These are phyloP conservation scores for Oxycera nigricornis DNA, from an alignment of 2,888 invertebrate species.

Conservation along the genomic window DNA sequence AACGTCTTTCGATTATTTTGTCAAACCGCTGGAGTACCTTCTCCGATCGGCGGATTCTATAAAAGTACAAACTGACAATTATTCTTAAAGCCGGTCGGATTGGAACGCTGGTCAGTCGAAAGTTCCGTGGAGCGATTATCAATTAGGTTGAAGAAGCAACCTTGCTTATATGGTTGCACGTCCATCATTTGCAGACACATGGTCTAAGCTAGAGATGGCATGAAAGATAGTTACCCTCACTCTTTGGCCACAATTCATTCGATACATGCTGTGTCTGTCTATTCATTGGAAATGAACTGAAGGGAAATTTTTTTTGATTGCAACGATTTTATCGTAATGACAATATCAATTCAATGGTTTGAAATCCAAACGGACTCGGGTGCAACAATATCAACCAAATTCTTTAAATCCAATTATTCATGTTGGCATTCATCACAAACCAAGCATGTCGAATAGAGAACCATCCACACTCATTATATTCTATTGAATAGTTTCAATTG, in stretches of 20 bases:
- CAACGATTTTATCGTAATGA: neutral
- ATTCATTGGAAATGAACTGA: no score
- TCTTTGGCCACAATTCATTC: no score
- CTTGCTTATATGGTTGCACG: neutral
- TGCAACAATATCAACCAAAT: no score
- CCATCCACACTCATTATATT: no score
- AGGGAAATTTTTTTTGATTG: neutral
- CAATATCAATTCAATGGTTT: neutral
- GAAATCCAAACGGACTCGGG: neutral
- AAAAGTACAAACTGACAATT: neutral
- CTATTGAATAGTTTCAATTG: no score
- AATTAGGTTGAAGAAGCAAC: neutral
- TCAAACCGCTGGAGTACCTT: no score
- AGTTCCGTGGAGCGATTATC: neutral
- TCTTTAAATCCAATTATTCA: no score
- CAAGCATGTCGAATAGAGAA: no score
- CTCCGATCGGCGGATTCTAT: neutral
- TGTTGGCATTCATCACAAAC: no score
- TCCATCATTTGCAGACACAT: neutral
- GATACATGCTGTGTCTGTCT: no score
- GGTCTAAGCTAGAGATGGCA: neutral
- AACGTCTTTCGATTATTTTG: no score
- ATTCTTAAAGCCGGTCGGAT: neutral
- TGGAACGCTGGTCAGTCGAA: constrained; percentile 10
- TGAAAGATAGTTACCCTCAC: no score